Base-by-base conservation (phyloP, 1,140 invertebrate species). In the Drosophila punjabiensis region DNA sequence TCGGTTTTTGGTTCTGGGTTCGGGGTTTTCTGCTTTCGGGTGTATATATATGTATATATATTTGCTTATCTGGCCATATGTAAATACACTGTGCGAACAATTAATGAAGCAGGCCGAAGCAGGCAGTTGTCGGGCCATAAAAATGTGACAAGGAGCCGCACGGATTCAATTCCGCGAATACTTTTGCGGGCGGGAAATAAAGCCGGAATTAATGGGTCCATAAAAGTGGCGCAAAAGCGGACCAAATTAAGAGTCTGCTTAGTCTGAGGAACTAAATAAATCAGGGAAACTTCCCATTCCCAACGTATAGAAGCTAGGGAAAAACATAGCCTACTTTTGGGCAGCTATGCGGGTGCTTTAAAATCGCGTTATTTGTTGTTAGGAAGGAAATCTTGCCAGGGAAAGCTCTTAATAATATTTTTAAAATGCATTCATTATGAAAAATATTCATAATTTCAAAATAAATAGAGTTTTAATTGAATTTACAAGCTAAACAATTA, bases 121-220 rank as follows among this genome's bases (percentile, higher is more conserved):
- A n/a, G 24, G 32, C 35, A 43, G 41, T 14, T 35, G 52, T 0
- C 13, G 33, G 24, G 67, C 35, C 53, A 48, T 39, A 68, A 68
- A 68, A 68, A 37, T 67, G 62, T 55, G 65, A 47, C 64, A 61
- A 62, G 56, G 64, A 43, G 58, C 32, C 3, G 16, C 64, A 62
- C 3, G 33, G 43, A 67, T 62, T 62, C 64, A 35, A 59, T 66
- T 61, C 28, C 35, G 56, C 24, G 32, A 16, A 53, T 52, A 37
- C 35, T 39, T 24, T 24, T 59, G n/a, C 20, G 16, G 28, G 41
- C 35, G 32, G 45, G 33, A 81, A 78, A 80, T 84, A 78, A 85
- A 81, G 68, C 82, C 82, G 63, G 28, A 85, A 85, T 85, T 85
- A 82, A 79, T 82, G 82, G 82, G 20, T 39, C 55, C 35, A 58